phyloP scores from a whole-genome alignment of 2,113 vertebrate genomes.

The Xenopus tropicalis region UCB_Xtro_10.0 CM004443.2:117615001-117615500 shows the following conservation, averaged over 20 bases:
- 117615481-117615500: conserved; percentile 56
- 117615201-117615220: not conserved
- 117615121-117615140: not conserved
- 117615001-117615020: no score
- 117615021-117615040: no score
- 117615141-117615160: not conserved
- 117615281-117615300: not conserved
- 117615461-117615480: conserved; percentile 45
- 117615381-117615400: not conserved
- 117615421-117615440: conserved; percentile 36
- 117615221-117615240: not conserved
- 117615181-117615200: not conserved
- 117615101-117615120: no score
- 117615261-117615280: not conserved
- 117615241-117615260: not conserved
- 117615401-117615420: conserved; percentile 21
- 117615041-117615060: no score
- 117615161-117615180: not conserved
- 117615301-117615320: not conserved
- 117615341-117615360: not conserved
- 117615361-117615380: not conserved
- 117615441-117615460: conserved; percentile 44
- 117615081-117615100: no score
- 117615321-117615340: not conserved
- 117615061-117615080: no score